Evolutionary conservation across 2,797 vertebrate genomes (phyloP).

Genomic region (Sebastes nivosus): DNA sequence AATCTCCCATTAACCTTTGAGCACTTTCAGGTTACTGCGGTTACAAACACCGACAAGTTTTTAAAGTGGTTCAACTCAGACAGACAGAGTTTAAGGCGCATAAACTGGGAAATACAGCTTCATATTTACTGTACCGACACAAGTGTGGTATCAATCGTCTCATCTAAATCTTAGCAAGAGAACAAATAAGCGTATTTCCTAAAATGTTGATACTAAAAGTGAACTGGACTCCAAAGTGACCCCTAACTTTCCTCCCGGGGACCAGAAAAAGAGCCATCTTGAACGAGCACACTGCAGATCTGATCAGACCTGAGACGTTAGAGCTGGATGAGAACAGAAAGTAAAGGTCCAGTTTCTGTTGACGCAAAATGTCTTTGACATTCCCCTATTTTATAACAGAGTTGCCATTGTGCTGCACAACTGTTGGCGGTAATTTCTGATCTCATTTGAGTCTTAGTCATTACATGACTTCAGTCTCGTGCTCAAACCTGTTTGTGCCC

Average conservation of each 20-base stretch:
- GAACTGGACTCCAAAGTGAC: background rate
- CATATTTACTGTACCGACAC: background rate
- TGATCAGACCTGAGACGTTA: background rate
- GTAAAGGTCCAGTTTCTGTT: background rate
- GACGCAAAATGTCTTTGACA: background rate
- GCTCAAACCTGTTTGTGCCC: background rate
- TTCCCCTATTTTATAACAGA: background rate
- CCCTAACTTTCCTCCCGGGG: background rate
- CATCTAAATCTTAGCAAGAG: background rate
- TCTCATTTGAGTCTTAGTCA: background rate
- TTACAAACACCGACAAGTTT: background rate
- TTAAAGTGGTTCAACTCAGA: background rate
- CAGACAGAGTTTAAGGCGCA: background rate
- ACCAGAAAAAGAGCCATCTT: background rate
- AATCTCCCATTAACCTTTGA: background rate
- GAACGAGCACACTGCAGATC: background rate
- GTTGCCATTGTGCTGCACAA: background rate
- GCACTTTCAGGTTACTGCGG: constrained; percentile 3
- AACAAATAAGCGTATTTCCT: background rate
- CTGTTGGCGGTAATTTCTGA: background rate
- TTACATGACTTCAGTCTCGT: background rate
- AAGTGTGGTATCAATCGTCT: background rate
- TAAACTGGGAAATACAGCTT: background rate
- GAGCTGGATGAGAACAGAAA: background rate
- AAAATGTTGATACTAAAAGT: background rate